phyloP scores from a whole-genome alignment of 2,113 vertebrate genomes.

The Mola mola region DNA sequence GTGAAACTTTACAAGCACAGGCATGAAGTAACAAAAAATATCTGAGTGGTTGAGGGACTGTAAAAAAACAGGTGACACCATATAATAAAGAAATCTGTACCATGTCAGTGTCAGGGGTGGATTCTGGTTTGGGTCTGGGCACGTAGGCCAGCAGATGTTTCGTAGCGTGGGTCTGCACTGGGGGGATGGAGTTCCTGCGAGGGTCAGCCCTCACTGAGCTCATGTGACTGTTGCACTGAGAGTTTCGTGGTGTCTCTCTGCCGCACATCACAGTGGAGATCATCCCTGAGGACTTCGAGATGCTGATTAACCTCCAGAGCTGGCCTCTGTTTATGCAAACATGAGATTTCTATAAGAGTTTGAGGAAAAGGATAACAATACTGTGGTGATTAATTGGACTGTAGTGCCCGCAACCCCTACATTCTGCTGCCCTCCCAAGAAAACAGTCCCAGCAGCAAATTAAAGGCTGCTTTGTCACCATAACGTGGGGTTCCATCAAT shows the following conservation, averaged over 20 bases:
- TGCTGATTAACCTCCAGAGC: background rate
- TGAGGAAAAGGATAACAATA: too few relatives aligned
- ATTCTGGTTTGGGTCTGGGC: constrained; percentile 70
- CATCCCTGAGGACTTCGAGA: constrained; percentile 21
- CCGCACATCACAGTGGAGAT: constrained; percentile 51
- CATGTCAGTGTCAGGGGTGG: constrained; percentile 74
- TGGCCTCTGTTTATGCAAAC: background rate
- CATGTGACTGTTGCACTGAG: constrained; percentile 24
- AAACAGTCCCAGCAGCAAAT: background rate
- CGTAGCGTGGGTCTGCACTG: constrained; percentile 70
- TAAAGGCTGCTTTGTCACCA: background rate
- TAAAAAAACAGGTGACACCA: background rate
- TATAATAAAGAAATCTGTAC: constrained; percentile 52
- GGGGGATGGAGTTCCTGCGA: constrained; percentile 81
- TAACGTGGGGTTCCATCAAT: constrained; percentile 6
- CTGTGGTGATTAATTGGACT: too few relatives aligned
- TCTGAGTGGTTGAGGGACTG: background rate
- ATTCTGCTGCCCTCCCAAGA: too few relatives aligned
- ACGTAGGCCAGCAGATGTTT: constrained; percentile 82
- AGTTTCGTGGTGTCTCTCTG: constrained; percentile 44
- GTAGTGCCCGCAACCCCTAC: too few relatives aligned
- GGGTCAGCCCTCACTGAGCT: constrained; percentile 46
- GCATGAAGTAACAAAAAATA: too few relatives aligned
- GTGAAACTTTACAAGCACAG: too few relatives aligned
- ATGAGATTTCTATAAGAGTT: background rate